A percentile compares a stretch with the other conserved stretches of the same genome.
Conservation (phyloP, 2,888 invertebrate genomes). For the Folsomia manolachei region DNA sequence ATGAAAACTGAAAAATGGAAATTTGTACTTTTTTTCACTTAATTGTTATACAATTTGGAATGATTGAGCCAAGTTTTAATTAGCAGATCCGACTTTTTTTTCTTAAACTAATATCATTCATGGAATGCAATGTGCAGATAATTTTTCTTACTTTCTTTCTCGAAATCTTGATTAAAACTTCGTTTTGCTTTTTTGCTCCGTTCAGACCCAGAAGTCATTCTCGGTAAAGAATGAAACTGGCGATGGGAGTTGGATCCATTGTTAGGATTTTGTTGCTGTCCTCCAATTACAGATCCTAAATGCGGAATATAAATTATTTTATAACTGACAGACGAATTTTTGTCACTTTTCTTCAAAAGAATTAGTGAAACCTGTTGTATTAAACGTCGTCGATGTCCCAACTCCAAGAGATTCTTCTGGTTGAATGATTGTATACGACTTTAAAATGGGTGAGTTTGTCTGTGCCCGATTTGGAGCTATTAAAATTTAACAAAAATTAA, state of each 20-base stretch:
- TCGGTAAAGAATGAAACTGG: conserved; percentile 49
- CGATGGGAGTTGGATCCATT: conserved; percentile 25
- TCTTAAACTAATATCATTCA: no score
- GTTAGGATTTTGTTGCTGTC: not conserved
- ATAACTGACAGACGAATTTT: no score
- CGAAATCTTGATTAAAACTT: conserved; percentile 25
- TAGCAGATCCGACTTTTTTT: not conserved
- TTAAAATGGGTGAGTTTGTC: conserved; percentile 47
- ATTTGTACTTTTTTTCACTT: no score
- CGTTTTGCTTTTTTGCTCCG: conserved; percentile 35
- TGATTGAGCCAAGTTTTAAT: no score
- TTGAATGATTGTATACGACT: conserved; percentile 47
- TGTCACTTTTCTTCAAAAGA: not conserved
- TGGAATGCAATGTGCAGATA: no score
- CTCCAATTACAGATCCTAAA: not conserved
- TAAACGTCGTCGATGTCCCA: not conserved
- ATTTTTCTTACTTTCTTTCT: conserved; percentile 45
- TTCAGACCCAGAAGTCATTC: conserved; percentile 40
- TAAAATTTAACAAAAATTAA: conserved; percentile 12
- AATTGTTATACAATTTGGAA: no score
- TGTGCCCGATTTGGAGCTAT: conserved; percentile 45
- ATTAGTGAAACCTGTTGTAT: not conserved
- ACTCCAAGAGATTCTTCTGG: conserved; percentile 36
- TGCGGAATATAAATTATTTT: no score
- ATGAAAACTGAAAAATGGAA: no score